Percentiles rank a stretch among this genome's conserved stretches.
phyloP scores from a whole-genome alignment of 1,140 invertebrate genomes.

The Saxidomus purpurata region DNA sequence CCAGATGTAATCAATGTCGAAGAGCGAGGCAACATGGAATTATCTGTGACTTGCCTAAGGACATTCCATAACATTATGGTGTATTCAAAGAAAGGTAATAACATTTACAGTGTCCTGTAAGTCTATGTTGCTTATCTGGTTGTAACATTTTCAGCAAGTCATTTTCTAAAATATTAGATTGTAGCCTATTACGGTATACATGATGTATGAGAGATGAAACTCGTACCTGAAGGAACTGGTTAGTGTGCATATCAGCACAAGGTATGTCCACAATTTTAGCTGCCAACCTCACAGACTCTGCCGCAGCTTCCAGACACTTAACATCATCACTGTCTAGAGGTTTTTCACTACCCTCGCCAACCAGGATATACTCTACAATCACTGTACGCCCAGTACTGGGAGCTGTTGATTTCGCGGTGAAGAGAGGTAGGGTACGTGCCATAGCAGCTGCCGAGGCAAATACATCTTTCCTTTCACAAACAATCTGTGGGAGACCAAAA shows the following conservation, averaged over 20 bases:
- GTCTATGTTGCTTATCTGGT: no score
- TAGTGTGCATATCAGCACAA: constrained; percentile 94
- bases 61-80: no score
- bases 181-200: no score
- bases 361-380: constrained; percentile 89
- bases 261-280: constrained; percentile 94
- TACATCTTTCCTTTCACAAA: constrained; percentile 92
- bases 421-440: constrained; percentile 93
- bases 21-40: no score
- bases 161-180: no score
- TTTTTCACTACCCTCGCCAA: constrained; percentile 81
- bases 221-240: constrained; percentile 91
- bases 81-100: no score
- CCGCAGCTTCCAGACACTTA: constrained; percentile 89
- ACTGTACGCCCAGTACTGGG: constrained; percentile 83
- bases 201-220: no score
- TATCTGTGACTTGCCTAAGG: no score
- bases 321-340: constrained; percentile 89
- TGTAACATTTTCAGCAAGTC: no score
- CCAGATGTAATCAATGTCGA: no score
- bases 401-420: constrained; percentile 88
- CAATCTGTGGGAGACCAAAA: constrained; percentile 88
- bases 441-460: constrained; percentile 93
- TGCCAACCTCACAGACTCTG: constrained; percentile 90
- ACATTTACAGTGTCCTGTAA: no score